These are phyloP conservation scores for Drosophila arawakana DNA, from an alignment of 1,140 invertebrate genomes.

Conservation along the genomic window DNA sequence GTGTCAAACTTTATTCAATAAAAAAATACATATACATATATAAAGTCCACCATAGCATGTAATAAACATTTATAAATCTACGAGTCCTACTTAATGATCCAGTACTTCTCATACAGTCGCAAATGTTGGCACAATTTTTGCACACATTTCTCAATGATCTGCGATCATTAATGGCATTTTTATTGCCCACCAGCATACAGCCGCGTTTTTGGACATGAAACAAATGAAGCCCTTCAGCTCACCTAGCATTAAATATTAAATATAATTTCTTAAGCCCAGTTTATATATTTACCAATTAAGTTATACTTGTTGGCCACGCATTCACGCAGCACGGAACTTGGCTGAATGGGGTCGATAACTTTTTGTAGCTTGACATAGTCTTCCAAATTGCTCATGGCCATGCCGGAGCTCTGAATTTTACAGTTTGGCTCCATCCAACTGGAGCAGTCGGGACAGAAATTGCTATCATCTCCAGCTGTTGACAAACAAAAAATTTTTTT, in stretches of 20 bases:
- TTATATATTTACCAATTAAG: conserved; percentile 5
- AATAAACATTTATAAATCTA: background rate
- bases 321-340: background rate
- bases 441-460: conserved; percentile 4
- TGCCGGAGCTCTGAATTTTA: background rate
- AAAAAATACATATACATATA: background rate
- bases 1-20: background rate
- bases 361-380: background rate
- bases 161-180: background rate
- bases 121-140: background rate
- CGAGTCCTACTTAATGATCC: background rate
- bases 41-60: background rate
- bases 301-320: background rate
- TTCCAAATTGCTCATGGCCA: background rate
- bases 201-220: background rate
- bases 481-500: background rate
- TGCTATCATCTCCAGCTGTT: background rate
- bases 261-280: background rate
- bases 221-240: background rate
- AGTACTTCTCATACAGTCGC: background rate
- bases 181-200: background rate
- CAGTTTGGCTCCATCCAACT: conserved; percentile 1
- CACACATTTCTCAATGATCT: background rate
- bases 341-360: background rate
- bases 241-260: background rate